Evolutionary conservation across 2,797 vertebrate genomes (phyloP).

Genomic region (Diplodus sargus): DNA sequence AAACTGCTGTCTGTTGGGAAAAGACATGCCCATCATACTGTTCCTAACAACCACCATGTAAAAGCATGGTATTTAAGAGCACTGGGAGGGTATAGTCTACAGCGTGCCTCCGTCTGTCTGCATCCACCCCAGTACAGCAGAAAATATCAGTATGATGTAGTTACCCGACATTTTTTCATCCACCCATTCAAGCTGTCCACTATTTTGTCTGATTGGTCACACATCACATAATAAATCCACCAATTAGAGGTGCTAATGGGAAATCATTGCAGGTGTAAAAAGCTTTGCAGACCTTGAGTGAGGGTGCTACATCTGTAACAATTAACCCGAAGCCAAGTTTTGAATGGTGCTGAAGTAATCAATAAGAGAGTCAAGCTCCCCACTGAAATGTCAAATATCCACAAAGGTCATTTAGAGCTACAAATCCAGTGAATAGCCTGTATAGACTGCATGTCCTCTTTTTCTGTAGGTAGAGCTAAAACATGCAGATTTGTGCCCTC

Average conservation of each 20-base stretch:
- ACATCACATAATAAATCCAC: conserved; percentile 52
- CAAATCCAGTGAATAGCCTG: not conserved
- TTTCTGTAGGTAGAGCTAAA: conserved; percentile 1
- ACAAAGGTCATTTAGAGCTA: conserved; percentile 10
- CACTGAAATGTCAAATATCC: conserved; percentile 15
- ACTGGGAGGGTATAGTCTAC: not conserved
- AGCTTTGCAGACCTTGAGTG: conserved; percentile 40
- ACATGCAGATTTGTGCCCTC: not conserved
- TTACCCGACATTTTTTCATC: conserved; percentile 35
- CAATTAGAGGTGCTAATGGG: conserved; percentile 45
- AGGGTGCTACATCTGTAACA: conserved; percentile 33
- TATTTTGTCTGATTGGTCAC: conserved; percentile 50
- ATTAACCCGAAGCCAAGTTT: conserved; percentile 25
- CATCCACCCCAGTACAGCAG: conserved; percentile 22
- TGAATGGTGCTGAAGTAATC: conserved; percentile 32
- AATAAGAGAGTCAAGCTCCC: conserved; percentile 15
- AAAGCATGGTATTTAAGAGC: not conserved
- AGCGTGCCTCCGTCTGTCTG: conserved; percentile 1
- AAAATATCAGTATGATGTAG: conserved; percentile 30
- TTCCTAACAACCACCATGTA: not conserved
- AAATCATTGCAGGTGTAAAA: conserved; percentile 60
- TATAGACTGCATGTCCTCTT: not conserved
- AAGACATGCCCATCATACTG: not conserved
- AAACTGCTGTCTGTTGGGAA: not conserved
- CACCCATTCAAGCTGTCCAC: conserved; percentile 37